Evolutionary conservation across 2,888 invertebrate species (phyloP).

Genomic region (Germaria angustata): DNA sequence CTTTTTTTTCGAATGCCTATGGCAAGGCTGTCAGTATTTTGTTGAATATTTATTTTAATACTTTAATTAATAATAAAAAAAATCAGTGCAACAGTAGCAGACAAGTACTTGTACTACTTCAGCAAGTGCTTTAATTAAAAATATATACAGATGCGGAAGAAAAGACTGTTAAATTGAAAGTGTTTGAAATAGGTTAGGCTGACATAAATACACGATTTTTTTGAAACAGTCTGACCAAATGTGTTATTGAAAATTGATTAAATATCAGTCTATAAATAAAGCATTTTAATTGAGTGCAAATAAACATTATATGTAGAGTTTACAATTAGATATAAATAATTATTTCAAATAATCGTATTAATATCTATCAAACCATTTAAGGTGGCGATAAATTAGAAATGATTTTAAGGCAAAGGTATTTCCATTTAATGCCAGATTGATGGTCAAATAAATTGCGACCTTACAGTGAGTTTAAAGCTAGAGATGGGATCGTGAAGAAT

Average conservation of each 20-base stretch:
- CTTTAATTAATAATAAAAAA: conserved; percentile 28
- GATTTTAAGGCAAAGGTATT: neutral
- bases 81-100: neutral
- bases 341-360: neutral
- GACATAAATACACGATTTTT: neutral
- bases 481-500: too few relatives aligned
- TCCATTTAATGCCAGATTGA: neutral
- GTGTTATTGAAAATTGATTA: neutral
- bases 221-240: neutral
- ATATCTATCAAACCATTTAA: neutral
- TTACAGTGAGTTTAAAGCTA: too few relatives aligned
- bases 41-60: conserved; percentile 4
- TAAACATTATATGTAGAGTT: too few relatives aligned
- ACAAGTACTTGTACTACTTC: conserved; percentile 10
- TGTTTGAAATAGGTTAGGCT: conserved; percentile 12
- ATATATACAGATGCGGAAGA: neutral
- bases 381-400: neutral
- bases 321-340: neutral
- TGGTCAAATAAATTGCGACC: too few relatives aligned
- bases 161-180: neutral
- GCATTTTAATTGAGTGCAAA: neutral
- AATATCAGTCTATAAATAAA: neutral
- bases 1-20: conserved; percentile 16
- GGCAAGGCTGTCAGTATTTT: conserved; percentile 39
- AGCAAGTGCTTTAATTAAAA: neutral